Evolutionary conservation across 1,140 invertebrate genomes (phyloP).

Genomic region (Capitella teleta): DNA sequence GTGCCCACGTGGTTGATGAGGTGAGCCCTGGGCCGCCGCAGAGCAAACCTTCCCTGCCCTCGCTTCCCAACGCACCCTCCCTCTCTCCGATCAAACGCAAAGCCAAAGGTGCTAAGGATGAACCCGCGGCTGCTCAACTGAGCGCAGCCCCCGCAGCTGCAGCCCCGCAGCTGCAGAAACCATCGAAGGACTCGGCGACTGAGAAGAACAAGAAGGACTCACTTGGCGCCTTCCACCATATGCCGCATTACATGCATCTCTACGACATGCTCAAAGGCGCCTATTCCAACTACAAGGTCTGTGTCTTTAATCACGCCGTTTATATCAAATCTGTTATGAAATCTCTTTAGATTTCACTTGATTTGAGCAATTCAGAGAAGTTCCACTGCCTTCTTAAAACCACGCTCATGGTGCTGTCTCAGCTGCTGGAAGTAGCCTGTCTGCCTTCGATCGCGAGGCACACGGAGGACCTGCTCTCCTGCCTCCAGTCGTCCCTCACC

Average conservation of each 20-base stretch:
- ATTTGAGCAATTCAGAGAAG: constrained; percentile 58
- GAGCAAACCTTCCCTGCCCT: constrained; percentile 39
- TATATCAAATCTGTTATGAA: too few relatives aligned
- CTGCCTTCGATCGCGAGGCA: constrained; percentile 60
- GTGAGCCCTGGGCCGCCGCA: constrained; percentile 49
- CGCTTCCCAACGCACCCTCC: constrained; percentile 41
- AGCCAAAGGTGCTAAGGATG: constrained; percentile 25
- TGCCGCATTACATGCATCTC: constrained; percentile 65
- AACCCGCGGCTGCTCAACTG: background rate
- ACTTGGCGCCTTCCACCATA: constrained; percentile 54
- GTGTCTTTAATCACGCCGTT: constrained; percentile 4
- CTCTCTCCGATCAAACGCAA: constrained; percentile 44
- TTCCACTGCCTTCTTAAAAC: constrained; percentile 60
- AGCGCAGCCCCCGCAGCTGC: too few relatives aligned
- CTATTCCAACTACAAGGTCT: constrained; percentile 67
- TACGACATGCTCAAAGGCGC: constrained; percentile 62
- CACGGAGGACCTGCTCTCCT: constrained; percentile 68
- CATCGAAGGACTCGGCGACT: constrained; percentile 26
- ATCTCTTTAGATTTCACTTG: constrained; percentile 57
- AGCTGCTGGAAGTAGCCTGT: constrained; percentile 64
- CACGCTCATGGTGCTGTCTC: constrained; percentile 54
- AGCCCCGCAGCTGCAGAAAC: too few relatives aligned
- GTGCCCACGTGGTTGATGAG: constrained; percentile 65
- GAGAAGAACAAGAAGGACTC: constrained; percentile 34
- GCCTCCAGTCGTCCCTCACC: constrained; percentile 59